phyloP scores from a whole-genome alignment of 2,797 vertebrate genomes.

The Hydrophis major region DNA sequence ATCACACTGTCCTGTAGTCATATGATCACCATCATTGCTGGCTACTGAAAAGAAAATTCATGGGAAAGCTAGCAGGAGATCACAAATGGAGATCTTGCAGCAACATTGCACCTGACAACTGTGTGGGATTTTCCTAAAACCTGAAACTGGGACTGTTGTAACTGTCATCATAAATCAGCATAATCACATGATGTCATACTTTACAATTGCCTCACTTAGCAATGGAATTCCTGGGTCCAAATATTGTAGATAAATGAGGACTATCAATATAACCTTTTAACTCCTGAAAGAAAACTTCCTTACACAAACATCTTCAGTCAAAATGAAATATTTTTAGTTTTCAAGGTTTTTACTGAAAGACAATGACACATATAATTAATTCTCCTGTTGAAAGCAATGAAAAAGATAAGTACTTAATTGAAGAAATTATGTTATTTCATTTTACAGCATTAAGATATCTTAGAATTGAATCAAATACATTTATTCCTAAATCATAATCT shows the following conservation, averaged over 20 bases:
- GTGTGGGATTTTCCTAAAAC: background rate
- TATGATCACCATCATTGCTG: background rate
- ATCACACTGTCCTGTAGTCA: background rate
- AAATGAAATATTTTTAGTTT: background rate
- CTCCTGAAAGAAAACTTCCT: slow-evolving; percentile 10
- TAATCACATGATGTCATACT: background rate
- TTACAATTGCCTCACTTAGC: background rate
- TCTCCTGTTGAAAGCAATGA: background rate
- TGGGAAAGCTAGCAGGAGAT: background rate
- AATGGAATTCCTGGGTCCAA: background rate
- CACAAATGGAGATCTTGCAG: background rate
- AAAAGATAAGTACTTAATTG: background rate
- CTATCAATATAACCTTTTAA: background rate
- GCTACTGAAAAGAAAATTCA: background rate
- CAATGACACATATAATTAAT: background rate
- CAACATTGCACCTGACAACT: background rate
- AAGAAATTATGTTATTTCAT: slow-evolving; percentile 1
- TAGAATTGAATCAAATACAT: background rate
- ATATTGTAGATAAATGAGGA: background rate
- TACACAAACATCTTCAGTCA: background rate
- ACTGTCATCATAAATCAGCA: background rate
- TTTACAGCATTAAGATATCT: slow-evolving; percentile 4
- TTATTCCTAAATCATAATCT: background rate
- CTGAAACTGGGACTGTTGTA: background rate
- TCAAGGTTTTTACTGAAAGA: background rate